Conservation (phyloP, 2,113 vertebrate genomes). For the Rutilus rutilus region DNA sequence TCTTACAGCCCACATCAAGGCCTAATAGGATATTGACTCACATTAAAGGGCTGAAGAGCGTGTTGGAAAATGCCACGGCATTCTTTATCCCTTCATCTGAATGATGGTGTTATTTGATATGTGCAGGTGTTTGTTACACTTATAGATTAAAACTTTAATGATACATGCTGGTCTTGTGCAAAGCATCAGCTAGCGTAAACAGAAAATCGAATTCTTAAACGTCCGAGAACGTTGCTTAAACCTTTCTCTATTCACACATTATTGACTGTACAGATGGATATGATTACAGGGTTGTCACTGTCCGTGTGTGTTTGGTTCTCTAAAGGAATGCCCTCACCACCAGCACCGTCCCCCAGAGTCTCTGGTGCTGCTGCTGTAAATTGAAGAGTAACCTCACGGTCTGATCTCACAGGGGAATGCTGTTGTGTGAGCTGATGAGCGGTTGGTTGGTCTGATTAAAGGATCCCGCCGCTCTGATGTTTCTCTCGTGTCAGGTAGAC, state of each 20-base stretch:
- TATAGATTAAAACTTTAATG: conserved; percentile 29
- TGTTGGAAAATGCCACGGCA: conserved; percentile 26
- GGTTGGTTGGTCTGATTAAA: conserved; percentile 35
- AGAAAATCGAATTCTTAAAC: background rate
- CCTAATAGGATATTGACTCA: conserved; percentile 31
- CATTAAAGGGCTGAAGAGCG: conserved; percentile 35
- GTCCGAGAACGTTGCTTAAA: background rate
- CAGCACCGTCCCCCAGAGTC: background rate
- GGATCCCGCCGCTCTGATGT: conserved; percentile 32
- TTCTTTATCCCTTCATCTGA: conserved; percentile 6
- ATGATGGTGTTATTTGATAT: conserved; percentile 46
- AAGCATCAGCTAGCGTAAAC: background rate
- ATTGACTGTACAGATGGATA: conserved; percentile 12
- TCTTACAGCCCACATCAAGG: conserved; percentile 48
- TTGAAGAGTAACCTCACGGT: conserved; percentile 22
- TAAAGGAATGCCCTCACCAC: background rate
- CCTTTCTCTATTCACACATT: background rate
- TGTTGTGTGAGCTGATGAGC: conserved; percentile 18
- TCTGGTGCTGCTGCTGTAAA: conserved; percentile 22
- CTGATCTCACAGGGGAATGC: conserved; percentile 40
- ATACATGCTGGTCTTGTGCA: conserved; percentile 31
- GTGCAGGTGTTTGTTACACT: conserved; percentile 43
- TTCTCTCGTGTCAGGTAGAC: conserved; percentile 32
- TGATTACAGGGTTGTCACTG: background rate
- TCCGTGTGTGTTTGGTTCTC: background rate